phyloP scores from a whole-genome alignment of 2,113 vertebrate genomes.

The Apodemus sylvaticus region DNA sequence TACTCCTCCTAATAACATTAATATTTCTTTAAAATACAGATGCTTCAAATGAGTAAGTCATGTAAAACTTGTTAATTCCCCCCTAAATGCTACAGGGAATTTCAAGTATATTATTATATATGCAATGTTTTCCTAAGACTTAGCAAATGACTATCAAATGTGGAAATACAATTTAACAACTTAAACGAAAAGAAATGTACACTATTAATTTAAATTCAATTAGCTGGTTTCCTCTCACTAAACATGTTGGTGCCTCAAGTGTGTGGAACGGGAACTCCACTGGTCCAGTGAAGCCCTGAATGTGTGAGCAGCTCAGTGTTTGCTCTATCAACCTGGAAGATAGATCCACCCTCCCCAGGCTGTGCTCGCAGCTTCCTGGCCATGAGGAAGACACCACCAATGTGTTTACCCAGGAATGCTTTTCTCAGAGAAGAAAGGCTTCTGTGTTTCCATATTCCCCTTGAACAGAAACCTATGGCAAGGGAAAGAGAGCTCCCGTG shows the following conservation, averaged over 20 bases:
- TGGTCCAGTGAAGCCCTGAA: slow-evolving; percentile 45
- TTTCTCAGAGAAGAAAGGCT: slow-evolving; percentile 65
- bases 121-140: slow-evolving; percentile 77
- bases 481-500: not conserved
- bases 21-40: slow-evolving; percentile 65
- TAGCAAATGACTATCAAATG: slow-evolving; percentile 79
- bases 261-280: slow-evolving; percentile 13
- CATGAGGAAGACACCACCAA: slow-evolving; percentile 47
- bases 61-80: slow-evolving; percentile 62
- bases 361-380: slow-evolving; percentile 47
- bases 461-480: not conserved
- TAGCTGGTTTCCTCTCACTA: slow-evolving; percentile 61
- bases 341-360: not conserved
- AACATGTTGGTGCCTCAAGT: slow-evolving; percentile 36
- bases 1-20: slow-evolving; percentile 46
- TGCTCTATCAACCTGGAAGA: slow-evolving; percentile 50
- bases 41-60: slow-evolving; percentile 70
- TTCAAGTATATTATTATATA: slow-evolving; percentile 70
- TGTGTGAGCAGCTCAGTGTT: not conserved
- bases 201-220: slow-evolving; percentile 79
- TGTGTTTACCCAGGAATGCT: slow-evolving; percentile 76
- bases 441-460: slow-evolving; percentile 41
- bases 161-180: slow-evolving; percentile 74
- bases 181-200: slow-evolving; percentile 72
- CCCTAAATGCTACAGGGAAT: slow-evolving; percentile 67